phyloP scores from a whole-genome alignment of 2,113 vertebrate genomes.

The Acanthisitta chloris region DNA sequence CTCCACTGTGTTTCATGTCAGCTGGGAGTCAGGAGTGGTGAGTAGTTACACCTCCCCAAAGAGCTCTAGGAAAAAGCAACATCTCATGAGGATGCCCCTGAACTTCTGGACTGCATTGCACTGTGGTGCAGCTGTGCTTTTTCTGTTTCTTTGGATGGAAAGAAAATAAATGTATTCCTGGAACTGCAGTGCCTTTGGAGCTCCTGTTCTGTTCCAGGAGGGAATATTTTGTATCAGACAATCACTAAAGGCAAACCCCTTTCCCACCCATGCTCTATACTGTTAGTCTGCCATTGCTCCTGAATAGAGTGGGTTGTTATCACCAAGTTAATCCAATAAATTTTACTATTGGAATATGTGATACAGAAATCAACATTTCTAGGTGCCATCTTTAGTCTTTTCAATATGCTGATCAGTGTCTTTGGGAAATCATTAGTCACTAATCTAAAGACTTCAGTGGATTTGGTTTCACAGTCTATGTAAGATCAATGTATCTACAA shows the following conservation, averaged over 20 bases:
- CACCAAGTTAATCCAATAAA: not conserved
- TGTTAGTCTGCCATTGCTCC: not conserved
- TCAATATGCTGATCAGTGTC: not conserved
- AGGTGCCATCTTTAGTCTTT: not conserved
- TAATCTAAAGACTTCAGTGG: not conserved
- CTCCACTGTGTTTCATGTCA: not conserved
- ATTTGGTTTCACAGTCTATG: not conserved
- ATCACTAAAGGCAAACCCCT: not conserved
- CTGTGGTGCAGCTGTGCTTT: constrained; percentile 26
- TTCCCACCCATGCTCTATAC: not conserved
- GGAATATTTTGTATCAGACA: constrained; percentile 7
- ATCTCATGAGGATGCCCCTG: not conserved
- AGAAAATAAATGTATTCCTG: constrained; percentile 28
- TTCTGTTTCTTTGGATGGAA: not conserved
- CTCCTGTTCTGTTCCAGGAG: constrained; percentile 7
- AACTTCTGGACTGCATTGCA: not conserved
- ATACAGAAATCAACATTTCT: not conserved
- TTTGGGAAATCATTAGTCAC: not conserved
- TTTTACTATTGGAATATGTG: not conserved
- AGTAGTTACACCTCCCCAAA: constrained; percentile 6
- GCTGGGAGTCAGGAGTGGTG: not conserved
- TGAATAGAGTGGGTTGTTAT: not conserved
- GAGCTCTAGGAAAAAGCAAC: not conserved
- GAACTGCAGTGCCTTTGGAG: constrained; percentile 6
- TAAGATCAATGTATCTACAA: not conserved